Evolutionary conservation across 2,888 invertebrate genomes (phyloP).

Genomic region (Drosophila subquinaria): DNA sequence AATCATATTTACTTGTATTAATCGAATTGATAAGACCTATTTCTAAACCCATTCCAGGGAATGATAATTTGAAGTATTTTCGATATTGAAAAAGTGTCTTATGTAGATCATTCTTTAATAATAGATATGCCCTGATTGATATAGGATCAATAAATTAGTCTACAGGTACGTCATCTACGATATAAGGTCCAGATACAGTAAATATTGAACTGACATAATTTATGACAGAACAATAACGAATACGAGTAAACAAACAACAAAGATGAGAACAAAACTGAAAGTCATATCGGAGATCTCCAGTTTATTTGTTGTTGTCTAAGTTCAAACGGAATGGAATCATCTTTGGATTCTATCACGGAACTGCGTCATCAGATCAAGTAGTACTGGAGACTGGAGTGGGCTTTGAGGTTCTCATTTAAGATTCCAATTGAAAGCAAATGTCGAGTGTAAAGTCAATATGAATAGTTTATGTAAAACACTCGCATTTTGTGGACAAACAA

Average conservation of each 20-base stretch:
- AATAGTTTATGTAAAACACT: conserved; percentile 61
- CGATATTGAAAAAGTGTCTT: too few relatives aligned
- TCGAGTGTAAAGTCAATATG: conserved; percentile 60
- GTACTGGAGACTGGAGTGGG: conserved; percentile 54
- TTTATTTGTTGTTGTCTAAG: conserved; percentile 18
- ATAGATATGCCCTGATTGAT: conserved; percentile 31
- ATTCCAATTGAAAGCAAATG: conserved; percentile 13
- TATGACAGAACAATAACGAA: conserved; percentile 49
- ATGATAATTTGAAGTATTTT: not conserved
- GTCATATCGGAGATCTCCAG: conserved; percentile 43
- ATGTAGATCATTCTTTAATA: conserved; percentile 14
- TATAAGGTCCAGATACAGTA: conserved; percentile 18
- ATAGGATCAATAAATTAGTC: conserved; percentile 28
- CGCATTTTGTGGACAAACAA: not conserved
- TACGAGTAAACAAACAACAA: conserved; percentile 18
- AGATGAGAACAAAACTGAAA: conserved; percentile 52
- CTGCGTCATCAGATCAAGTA: conserved; percentile 65
- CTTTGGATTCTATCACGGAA: conserved; percentile 47
- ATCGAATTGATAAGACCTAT: not conserved
- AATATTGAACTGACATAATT: conserved; percentile 71
- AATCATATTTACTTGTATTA: not conserved
- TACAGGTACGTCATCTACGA: conserved; percentile 33
- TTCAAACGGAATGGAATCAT: conserved; percentile 47
- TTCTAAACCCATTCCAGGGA: not conserved
- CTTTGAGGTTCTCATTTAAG: conserved; percentile 41